A percentile compares a stretch with the other conserved stretches of the same genome.
These are phyloP conservation scores for Hycleus phaleratus DNA, from an alignment of 1,140 invertebrate genomes.

Conservation along the genomic window DNA sequence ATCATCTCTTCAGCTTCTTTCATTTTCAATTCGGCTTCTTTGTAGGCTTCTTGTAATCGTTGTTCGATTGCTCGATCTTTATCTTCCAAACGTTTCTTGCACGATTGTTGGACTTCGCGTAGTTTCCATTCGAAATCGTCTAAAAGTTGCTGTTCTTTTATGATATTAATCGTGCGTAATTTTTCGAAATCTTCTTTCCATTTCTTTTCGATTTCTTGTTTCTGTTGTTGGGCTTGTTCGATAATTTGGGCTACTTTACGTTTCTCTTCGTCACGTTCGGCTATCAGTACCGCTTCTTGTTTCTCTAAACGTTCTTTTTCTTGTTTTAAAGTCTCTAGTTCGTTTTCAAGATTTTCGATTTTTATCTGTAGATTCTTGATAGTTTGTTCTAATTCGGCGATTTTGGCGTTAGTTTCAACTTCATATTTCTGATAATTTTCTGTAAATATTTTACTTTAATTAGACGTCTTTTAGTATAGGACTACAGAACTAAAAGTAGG, in stretches of 20 bases:
- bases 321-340: conserved; percentile 41
- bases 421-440: conserved; percentile 29
- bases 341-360: conserved; percentile 44
- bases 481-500: not conserved
- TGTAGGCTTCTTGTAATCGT: conserved; percentile 43
- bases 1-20: conserved; percentile 42
- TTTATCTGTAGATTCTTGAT: conserved; percentile 44
- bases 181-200: conserved; percentile 58
- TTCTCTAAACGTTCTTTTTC: conserved; percentile 43
- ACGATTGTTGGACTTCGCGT: conserved; percentile 53
- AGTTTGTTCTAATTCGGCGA: conserved; percentile 43
- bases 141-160: conserved; percentile 54
- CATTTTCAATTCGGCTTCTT: conserved; percentile 42
- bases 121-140: conserved; percentile 65
- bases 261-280: conserved; percentile 42
- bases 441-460: conserved; percentile 7
- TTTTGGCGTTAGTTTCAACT: conserved; percentile 32
- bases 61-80: conserved; percentile 44
- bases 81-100: conserved; percentile 53
- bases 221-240: conserved; percentile 51
- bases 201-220: conserved; percentile 48
- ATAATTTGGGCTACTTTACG: conserved; percentile 49
- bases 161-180: conserved; percentile 47
- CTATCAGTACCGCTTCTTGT: conserved; percentile 36
- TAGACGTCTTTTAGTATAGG: not conserved